Evolutionary conservation across 2,888 invertebrate species (phyloP), one percentile per base, ranked within the genome.

Genomic region (Coenonympha arcania): DNA sequence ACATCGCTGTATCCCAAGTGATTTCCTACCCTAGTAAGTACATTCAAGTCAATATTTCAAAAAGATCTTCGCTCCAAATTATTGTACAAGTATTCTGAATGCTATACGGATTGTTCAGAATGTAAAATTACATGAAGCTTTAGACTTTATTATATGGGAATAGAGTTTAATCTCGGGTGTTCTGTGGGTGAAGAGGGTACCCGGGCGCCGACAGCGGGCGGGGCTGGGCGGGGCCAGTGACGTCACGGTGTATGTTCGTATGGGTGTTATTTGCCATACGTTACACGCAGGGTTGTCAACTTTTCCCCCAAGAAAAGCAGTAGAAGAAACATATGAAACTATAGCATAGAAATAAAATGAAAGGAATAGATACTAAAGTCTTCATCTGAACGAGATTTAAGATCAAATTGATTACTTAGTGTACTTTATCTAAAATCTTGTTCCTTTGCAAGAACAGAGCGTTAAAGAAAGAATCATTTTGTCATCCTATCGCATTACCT

Each of bases 181-280:
- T 37, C 2, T 48, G n/a, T 6, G 30, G 19, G 37, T 52, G 41
- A 36, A 55, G 43, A 48, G 44, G 43, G 58, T 57, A 63, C 58
- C 63, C 59, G 58, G 52, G 61, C 59, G 72, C 61, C 63, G 72
- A 66, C 67, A 63, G 68, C 69, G 69, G 82, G 79, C 81, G 79
- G 75, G 73, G 64, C 72, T 73, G 79, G 81, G 83, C 81, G 80
- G 73, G 78, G 76, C 77, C 60, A 57, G 62, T 73, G 75, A 73
- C 71, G 73, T 71, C 74, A 75, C 41, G 49, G 60, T 57, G 57
- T 60, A 56, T 43, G 43, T 43, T 11, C 22, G 31, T 43, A 18
- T 31, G 43, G 31, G 43, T 15, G 31, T 31, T 31, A 13, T 39
- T 39, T 39, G 39, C 24, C 19, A 16, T 33, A 33, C 43, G 43